Conservation (phyloP, 2,113 vertebrate genomes). For the Callionymus lyra region DNA sequence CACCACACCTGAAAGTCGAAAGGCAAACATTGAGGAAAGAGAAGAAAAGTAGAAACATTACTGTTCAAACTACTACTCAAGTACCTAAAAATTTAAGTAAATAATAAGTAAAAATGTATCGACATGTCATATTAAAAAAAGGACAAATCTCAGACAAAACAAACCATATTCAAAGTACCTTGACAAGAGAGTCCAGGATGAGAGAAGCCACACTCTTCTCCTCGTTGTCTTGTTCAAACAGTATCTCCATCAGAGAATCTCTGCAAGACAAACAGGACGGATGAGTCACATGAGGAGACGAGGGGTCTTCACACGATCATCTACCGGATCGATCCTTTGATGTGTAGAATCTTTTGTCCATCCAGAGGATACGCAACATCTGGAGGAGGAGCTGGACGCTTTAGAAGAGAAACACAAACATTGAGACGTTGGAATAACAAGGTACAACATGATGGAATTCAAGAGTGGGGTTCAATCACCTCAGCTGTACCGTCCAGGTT, state of each 20-base stretch:
- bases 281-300: background rate
- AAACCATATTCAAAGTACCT: constrained; percentile 74
- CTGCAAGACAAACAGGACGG: constrained; percentile 46
- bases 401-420: constrained; percentile 17
- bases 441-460: too few relatives aligned
- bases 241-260: constrained; percentile 89
- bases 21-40: too few relatives aligned
- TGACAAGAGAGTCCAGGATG: constrained; percentile 85
- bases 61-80: too few relatives aligned
- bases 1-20: too few relatives aligned
- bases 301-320: background rate
- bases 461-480: constrained; percentile 54
- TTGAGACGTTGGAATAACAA: background rate
- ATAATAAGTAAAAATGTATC: too few relatives aligned
- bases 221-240: constrained; percentile 98
- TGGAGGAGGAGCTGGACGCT: constrained; percentile 84
- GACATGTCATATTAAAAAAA: too few relatives aligned
- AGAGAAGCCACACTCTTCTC: constrained; percentile 93
- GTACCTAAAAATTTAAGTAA: too few relatives aligned
- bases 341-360: constrained; percentile 90
- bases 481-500: constrained; percentile 83
- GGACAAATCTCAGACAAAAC: too few relatives aligned
- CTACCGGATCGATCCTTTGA: constrained; percentile 89
- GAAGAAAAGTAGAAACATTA: too few relatives aligned
- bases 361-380: constrained; percentile 90